Conservation (phyloP, 2,113 vertebrate genomes). For the Brevimyrus niger region DNA sequence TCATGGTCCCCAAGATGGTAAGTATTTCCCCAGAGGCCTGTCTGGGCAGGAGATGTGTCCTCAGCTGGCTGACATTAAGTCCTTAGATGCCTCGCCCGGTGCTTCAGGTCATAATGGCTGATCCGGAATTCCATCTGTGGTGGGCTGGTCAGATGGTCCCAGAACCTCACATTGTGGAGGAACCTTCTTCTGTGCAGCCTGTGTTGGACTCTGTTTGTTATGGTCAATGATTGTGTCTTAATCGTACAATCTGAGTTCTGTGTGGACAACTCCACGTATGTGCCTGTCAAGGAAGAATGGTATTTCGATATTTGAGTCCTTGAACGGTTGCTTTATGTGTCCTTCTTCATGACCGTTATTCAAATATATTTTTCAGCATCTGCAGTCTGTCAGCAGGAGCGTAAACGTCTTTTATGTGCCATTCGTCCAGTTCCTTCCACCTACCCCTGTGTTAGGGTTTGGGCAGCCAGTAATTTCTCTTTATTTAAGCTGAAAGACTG, state of each 20-base stretch:
- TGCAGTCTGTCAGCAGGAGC: not conserved
- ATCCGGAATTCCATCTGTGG: not conserved
- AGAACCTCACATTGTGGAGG: not conserved
- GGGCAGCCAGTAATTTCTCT: not conserved
- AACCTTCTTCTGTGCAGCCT: not conserved
- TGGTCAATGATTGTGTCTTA: not conserved
- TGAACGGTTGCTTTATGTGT: not conserved
- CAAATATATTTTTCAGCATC: not conserved
- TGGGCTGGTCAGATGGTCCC: not conserved
- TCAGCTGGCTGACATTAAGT: not conserved
- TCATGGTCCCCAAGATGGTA: not conserved
- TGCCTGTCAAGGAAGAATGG: not conserved
- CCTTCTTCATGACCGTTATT: not conserved
- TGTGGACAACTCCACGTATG: not conserved
- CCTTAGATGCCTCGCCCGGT: not conserved
- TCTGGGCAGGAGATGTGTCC: not conserved
- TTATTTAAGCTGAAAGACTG: not conserved
- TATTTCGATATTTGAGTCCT: not conserved
- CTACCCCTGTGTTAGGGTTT: not conserved
- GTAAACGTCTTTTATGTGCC: not conserved
- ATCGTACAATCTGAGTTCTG: not conserved
- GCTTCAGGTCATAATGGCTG: not conserved
- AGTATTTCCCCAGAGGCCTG: not conserved
- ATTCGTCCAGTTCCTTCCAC: not conserved
- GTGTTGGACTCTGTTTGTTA: too few relatives aligned